phyloP scores from a whole-genome alignment of 2,888 invertebrate genomes.

The Stenolophus ochropezus region DNA sequence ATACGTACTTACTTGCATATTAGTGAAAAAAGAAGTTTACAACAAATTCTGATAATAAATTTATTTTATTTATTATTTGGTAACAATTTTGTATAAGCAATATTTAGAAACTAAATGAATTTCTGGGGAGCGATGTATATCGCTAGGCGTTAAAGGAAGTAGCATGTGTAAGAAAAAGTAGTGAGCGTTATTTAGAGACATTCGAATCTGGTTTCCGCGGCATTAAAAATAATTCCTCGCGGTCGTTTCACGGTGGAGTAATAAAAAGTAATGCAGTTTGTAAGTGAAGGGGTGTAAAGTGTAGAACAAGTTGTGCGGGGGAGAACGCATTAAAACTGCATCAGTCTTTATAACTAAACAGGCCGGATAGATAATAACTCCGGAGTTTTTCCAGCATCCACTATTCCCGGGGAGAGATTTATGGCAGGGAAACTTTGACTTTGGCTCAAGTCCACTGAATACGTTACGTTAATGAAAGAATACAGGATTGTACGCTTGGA shows the following conservation, averaged over 20 bases:
- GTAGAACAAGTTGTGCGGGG: background rate
- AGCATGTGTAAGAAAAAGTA: no score
- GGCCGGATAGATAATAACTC: constrained; percentile 70
- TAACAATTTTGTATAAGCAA: no score
- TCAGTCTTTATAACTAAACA: constrained; percentile 71
- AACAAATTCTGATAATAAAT: no score
- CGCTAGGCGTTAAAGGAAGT: no score
- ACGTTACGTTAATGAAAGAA: constrained; percentile 49
- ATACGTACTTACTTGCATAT: no score
- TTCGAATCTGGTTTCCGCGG: background rate
- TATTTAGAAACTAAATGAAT: no score
- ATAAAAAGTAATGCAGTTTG: background rate
- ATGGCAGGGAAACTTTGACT: constrained; percentile 28
- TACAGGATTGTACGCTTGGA: constrained; percentile 32
- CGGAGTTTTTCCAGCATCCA: constrained; percentile 22
- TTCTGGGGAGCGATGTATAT: no score
- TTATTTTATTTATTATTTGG: no score
- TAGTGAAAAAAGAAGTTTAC: no score
- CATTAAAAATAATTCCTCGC: background rate
- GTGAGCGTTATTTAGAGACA: no score
- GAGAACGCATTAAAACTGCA: constrained; percentile 70
- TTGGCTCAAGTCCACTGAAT: constrained; percentile 50
- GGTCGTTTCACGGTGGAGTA: background rate
- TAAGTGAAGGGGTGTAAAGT: background rate
- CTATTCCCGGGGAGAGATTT: constrained; percentile 27